Percentiles rank a stretch among this genome's conserved stretches.
phyloP scores from a whole-genome alignment of 2,888 invertebrate genomes.

The Heteromurus nitidus region DNA sequence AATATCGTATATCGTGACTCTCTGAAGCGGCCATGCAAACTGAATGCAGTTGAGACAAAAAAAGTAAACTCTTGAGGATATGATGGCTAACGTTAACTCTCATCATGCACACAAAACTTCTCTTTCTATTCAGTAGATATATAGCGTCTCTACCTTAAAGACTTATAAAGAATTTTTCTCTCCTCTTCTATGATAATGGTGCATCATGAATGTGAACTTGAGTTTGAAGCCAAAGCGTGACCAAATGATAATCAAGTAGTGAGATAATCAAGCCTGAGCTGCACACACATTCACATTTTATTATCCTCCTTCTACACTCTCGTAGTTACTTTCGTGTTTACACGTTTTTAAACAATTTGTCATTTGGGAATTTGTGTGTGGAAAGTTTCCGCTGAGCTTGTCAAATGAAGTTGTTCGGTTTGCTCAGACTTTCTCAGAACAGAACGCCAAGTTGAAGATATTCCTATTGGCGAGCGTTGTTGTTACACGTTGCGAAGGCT shows the following conservation, averaged over 20 bases:
- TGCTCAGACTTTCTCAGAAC: neutral
- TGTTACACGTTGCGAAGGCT: too few relatives aligned
- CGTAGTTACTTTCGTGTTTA: conserved; percentile 44
- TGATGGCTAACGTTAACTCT: conserved; percentile 21
- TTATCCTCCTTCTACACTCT: neutral
- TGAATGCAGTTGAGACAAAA: conserved; percentile 15
- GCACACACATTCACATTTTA: neutral
- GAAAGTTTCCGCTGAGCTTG: conserved; percentile 25
- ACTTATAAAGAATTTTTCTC: too few relatives aligned
- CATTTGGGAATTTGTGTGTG: conserved; percentile 10
- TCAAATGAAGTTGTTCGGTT: neutral
- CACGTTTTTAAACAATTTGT: conserved; percentile 45
- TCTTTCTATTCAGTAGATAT: too few relatives aligned
- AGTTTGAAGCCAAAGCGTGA: conserved; percentile 32
- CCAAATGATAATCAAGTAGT: conserved; percentile 54
- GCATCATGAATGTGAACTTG: conserved; percentile 5
- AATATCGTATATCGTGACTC: conserved; percentile 29
- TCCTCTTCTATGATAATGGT: conserved; percentile 17
- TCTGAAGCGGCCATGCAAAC: conserved; percentile 10
- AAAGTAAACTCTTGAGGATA: neutral
- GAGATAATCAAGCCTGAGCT: conserved; percentile 40
- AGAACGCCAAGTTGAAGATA: neutral
- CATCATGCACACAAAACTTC: conserved; percentile 47
- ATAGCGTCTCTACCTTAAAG: too few relatives aligned
- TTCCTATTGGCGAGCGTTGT: too few relatives aligned